These are phyloP conservation scores for Enteromius thamalakanensis DNA, from an alignment of 2,797 vertebrate genomes.

Conservation along the genomic window DNA sequence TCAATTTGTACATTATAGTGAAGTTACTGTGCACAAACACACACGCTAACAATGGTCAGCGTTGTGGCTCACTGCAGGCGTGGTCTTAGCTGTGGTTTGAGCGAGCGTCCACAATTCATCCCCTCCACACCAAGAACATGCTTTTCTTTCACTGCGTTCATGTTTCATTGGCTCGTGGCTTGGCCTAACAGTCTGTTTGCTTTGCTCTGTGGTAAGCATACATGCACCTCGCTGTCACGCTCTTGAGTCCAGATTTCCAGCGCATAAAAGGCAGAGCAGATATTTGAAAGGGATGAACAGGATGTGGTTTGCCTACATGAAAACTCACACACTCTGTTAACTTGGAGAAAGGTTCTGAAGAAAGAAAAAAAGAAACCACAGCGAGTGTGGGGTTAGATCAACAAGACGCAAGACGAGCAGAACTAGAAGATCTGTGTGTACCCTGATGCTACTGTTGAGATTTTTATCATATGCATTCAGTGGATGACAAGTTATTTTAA, in stretches of 20 bases:
- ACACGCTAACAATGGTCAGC: conserved; percentile 33
- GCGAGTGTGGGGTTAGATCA: not conserved
- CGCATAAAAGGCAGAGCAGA: conserved; percentile 35
- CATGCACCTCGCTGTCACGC: not conserved
- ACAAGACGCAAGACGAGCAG: not conserved
- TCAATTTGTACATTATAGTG: not conserved
- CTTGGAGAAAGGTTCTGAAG: conserved; percentile 37
- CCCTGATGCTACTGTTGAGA: conserved; percentile 10
- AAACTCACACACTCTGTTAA: conserved; percentile 15
- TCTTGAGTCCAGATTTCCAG: not conserved
- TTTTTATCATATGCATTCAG: not conserved
- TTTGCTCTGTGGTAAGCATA: not conserved
- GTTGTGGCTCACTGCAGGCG: not conserved
- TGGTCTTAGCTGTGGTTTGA: conserved; percentile 50
- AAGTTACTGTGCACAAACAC: conserved; percentile 25
- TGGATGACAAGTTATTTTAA: not conserved
- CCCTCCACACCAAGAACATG: not conserved
- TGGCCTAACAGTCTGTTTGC: conserved; percentile 26
- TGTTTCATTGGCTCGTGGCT: conserved; percentile 29
- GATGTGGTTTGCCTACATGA: conserved; percentile 37
- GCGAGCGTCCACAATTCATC: conserved; percentile 15
- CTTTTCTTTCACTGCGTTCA: not conserved
- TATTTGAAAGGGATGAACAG: conserved; percentile 51
- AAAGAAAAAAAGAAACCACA: conserved; percentile 9
- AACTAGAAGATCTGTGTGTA: not conserved